Evolutionary conservation across 2,113 vertebrate species (phyloP), one percentile per base, ranked within the genome.

Genomic region (Falcunculus frontatus): DNA sequence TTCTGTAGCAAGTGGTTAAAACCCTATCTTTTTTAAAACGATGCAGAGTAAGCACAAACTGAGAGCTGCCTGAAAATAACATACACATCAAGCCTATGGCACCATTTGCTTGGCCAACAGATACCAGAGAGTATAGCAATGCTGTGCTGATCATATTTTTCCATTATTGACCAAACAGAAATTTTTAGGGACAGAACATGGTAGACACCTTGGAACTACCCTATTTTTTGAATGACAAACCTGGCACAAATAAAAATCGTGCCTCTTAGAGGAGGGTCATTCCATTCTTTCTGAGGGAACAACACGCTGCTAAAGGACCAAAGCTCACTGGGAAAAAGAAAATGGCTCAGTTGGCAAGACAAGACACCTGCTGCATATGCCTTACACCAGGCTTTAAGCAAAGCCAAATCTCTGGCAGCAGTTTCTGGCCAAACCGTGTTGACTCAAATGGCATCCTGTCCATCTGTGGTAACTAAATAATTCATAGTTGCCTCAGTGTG

Each of bases 401-500:
- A 89, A 87, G 52, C 23, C 64, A 92, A 69, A 42, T 64, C 74
- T 90, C 69, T 42, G 64, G 47, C 13, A 63, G 27, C 37, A 60
- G 19, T 29, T 65, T 77, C 59, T 81, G 35, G 39, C 47, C 64
- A 95, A 91, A 89, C 32, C 42, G 68, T 9, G 1, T 50, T 53
- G 50, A 74, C 76, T 78, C 59, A 84, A 81, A 62, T 19, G 55
- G 46, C 73, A 77, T 27, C 27, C 32, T 86, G 53, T 83, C 76
- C 80, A 84, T 84, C 87, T 96, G 55, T 47, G 57, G 21, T 29
- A 68, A 91, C 30, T 83, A 88, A 93, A 79, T 93, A 85, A 91
- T 87, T 85, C 87, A 82, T 39, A 79, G 41, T 15, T 60, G 52
- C 46, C 0, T 0, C 32, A 89, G 15, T 17, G 22, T 32, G n/a